Percentiles rank a stretch among this genome's conserved stretches.
These are phyloP conservation scores for Chaunax sp. DNA, from an alignment of 2,797 vertebrate species.

Conservation along the genomic window DNA sequence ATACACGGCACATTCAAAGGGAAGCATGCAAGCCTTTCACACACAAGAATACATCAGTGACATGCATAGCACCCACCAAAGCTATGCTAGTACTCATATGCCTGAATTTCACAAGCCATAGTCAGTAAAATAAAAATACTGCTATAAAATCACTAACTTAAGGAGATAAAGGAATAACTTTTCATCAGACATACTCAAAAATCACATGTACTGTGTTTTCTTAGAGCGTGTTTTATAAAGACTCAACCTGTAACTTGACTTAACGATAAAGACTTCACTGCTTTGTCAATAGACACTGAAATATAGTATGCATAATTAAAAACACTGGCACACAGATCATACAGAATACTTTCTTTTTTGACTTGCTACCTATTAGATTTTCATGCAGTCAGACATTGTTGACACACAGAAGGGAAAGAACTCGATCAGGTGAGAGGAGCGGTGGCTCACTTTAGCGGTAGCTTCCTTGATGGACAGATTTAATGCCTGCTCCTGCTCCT, in stretches of 20 bases:
- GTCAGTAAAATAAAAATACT: not conserved
- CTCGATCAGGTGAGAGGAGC: slow-evolving; percentile 21
- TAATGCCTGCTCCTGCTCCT: slow-evolving; percentile 85
- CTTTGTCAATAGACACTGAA: slow-evolving; percentile 47
- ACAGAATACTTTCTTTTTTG: slow-evolving; percentile 34
- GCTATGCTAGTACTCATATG: not conserved
- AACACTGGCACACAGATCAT: slow-evolving; percentile 19
- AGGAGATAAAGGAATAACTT: too few species aligned
- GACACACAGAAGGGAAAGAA: slow-evolving; percentile 10
- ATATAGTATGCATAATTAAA: slow-evolving; percentile 45
- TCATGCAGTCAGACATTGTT: slow-evolving; percentile 39
- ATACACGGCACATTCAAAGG: slow-evolving; percentile 16
- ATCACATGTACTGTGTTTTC: not conserved
- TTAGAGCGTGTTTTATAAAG: slow-evolving; percentile 23
- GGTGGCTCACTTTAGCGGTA: slow-evolving; percentile 88
- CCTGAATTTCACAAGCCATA: not conserved
- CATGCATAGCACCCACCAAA: not conserved
- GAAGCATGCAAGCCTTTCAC: slow-evolving; percentile 26
- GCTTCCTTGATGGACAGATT: slow-evolving; percentile 87
- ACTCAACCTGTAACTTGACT: slow-evolving; percentile 11
- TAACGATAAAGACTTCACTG: slow-evolving; percentile 16
- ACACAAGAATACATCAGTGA: slow-evolving; percentile 1
- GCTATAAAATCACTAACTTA: not conserved
- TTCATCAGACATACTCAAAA: not conserved
- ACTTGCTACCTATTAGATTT: slow-evolving; percentile 44